Conservation (phyloP, 2,113 vertebrate species). For the Acinonyx jubatus region DNA sequence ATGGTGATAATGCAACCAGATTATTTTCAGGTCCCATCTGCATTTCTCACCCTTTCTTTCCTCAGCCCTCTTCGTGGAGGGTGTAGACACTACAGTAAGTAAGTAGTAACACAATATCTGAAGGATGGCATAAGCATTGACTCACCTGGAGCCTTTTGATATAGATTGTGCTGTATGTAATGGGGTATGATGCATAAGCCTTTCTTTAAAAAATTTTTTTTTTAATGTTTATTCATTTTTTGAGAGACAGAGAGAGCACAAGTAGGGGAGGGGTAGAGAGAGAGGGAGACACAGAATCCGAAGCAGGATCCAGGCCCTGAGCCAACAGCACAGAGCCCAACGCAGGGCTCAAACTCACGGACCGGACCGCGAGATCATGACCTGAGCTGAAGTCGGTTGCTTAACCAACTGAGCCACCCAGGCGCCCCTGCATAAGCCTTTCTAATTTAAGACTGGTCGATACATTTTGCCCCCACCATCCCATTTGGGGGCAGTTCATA, state of each 20-base stretch:
- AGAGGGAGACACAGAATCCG: too few relatives aligned
- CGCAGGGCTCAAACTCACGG: too few relatives aligned
- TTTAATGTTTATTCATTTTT: too few relatives aligned
- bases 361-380: too few relatives aligned
- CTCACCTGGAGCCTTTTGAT: not conserved
- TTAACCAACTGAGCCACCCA: too few relatives aligned
- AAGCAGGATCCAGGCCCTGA: too few relatives aligned
- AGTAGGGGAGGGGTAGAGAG: too few relatives aligned
- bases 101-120: not conserved
- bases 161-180: not conserved
- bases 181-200: not conserved
- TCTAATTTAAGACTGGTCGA: not conserved
- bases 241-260: too few relatives aligned
- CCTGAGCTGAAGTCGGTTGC: too few relatives aligned
- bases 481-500: not conserved
- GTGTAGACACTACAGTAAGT: not conserved
- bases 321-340: too few relatives aligned
- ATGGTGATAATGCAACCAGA: not conserved
- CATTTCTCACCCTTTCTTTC: slow-evolving; percentile 21
- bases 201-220: not conserved
- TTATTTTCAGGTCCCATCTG: not conserved
- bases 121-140: not conserved
- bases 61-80: not conserved
- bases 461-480: not conserved
- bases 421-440: not conserved